Evolutionary conservation across 2,797 vertebrate genomes (phyloP).

Genomic region (Vespertilio murinus): DNA sequence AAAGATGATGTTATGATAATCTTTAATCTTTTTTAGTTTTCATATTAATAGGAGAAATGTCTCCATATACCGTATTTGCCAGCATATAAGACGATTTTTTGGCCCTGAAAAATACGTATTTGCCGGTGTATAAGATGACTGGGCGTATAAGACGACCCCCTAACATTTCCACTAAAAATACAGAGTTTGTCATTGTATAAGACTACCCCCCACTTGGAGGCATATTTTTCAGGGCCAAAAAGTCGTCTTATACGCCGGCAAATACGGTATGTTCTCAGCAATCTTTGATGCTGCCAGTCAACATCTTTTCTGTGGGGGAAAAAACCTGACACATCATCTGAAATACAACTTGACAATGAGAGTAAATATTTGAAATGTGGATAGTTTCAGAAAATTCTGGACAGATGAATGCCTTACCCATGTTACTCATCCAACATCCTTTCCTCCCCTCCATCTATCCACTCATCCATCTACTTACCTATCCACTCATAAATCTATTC

Average conservation of each 20-base stretch:
- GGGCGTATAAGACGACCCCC: no score
- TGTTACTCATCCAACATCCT: not conserved
- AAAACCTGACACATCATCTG: not conserved
- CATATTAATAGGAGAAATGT: slow-evolving; percentile 20
- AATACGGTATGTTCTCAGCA: no score
- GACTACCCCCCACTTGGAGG: no score
- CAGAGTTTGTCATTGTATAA: no score
- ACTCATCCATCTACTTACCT: not conserved
- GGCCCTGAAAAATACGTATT: no score
- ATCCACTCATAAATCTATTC: not conserved
- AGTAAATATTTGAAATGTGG: slow-evolving; percentile 29
- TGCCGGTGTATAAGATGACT: no score
- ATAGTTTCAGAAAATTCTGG: not conserved
- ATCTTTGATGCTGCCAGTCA: no score
- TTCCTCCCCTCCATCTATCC: not conserved
- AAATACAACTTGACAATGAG: not conserved
- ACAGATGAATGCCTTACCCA: not conserved
- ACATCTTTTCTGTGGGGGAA: not conserved
- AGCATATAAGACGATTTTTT: no score
- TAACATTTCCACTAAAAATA: no score
- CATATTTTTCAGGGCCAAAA: no score
- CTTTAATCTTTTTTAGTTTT: not conserved
- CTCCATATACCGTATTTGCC: no score
- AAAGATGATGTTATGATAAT: not conserved
- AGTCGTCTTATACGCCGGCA: no score